Evolutionary conservation across 37 sponge, comb jelly and placozoan genomes (phyloP).

Genomic region (Geodia barretti): DNA sequence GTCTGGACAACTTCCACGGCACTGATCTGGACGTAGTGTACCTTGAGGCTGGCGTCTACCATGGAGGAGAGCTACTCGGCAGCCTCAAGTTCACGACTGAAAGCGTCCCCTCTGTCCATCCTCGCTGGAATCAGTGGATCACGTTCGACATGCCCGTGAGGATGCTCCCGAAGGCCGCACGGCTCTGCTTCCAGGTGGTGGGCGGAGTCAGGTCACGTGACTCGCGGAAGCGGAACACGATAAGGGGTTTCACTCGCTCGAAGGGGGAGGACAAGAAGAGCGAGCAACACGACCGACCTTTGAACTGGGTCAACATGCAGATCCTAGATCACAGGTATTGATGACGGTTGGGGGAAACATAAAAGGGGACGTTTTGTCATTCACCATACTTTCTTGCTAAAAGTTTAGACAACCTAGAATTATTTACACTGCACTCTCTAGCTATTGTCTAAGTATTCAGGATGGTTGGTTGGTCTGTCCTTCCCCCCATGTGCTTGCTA

Average conservation of each 20-base stretch:
- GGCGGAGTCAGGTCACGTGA: constrained; percentile 49
- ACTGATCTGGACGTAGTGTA: constrained; percentile 47
- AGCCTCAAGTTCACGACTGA: constrained; percentile 47
- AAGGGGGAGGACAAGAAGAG: constrained; percentile 29
- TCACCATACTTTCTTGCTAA: too few species aligned
- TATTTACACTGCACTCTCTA: too few species aligned
- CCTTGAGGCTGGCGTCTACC: constrained; percentile 81
- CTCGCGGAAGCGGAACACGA: constrained; percentile 29
- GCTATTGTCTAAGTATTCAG: too few species aligned
- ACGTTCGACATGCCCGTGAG: constrained; percentile 73
- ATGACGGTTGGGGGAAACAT: not conserved
- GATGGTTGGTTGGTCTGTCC: too few species aligned
- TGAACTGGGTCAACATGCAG: constrained; percentile 92
- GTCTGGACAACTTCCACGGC: constrained; percentile 70
- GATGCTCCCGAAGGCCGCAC: constrained; percentile 89
- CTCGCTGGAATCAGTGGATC: constrained; percentile 92
- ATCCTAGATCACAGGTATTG: constrained; percentile 84
- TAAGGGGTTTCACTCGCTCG: constrained; percentile 2
- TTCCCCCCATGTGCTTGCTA: too few species aligned
- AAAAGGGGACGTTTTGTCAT: too few species aligned
- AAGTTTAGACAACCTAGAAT: too few species aligned
- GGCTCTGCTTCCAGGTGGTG: constrained; percentile 61
- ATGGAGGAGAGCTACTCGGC: constrained; percentile 78
- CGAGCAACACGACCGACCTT: constrained; percentile 32
- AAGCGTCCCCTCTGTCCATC: constrained; percentile 23